Conservation (phyloP, 2,113 vertebrate genomes). For the Paracanthobrama guichenoti region DNA sequence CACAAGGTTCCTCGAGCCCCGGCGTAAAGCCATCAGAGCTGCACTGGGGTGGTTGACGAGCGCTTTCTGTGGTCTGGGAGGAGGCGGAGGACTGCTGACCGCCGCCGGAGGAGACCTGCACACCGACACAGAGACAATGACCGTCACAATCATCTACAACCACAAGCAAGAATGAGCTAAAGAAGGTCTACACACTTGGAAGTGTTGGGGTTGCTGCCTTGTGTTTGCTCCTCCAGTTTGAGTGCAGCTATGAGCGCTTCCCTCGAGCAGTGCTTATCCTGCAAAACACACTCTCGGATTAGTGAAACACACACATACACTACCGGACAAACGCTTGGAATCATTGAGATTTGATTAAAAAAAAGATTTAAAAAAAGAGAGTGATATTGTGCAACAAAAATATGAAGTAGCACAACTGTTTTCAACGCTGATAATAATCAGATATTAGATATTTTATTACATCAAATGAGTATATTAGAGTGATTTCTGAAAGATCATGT, state of each 20-base stretch:
- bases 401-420: too few relatives aligned
- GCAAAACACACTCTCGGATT: slow-evolving; percentile 49
- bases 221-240: slow-evolving; percentile 92
- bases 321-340: too few relatives aligned
- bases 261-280: slow-evolving; percentile 99
- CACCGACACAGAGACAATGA: neutral
- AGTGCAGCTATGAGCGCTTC: slow-evolving; percentile 93
- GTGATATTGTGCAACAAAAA: too few relatives aligned
- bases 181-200: slow-evolving; percentile 75
- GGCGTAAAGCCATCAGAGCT: slow-evolving; percentile 95
- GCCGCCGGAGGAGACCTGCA: slow-evolving; percentile 82
- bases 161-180: neutral
- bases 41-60: slow-evolving; percentile 98
- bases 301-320: neutral
- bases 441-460: too few relatives aligned
- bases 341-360: too few relatives aligned
- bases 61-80: slow-evolving; percentile 91
- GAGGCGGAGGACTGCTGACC: slow-evolving; percentile 78
- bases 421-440: too few relatives aligned
- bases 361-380: too few relatives aligned
- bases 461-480: too few relatives aligned
- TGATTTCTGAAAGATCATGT: too few relatives aligned
- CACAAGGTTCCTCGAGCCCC: slow-evolving; percentile 96
- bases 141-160: neutral
- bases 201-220: slow-evolving; percentile 88